Evolutionary conservation across 2,113 vertebrate species (phyloP).

Genomic region (Corythaixoides concolor): DNA sequence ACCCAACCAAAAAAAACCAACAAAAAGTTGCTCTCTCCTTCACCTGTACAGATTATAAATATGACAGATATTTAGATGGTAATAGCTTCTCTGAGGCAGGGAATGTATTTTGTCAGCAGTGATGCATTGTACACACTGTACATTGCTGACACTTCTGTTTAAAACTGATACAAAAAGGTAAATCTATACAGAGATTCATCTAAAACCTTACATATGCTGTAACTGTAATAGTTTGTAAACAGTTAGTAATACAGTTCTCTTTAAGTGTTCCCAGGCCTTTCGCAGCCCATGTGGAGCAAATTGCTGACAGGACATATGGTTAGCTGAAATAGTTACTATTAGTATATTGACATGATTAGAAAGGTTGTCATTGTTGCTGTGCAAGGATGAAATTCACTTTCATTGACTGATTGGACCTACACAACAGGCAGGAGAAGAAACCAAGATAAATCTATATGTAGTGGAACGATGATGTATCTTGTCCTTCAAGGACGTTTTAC

Average conservation of each 20-base stretch:
- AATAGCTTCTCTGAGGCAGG: neutral
- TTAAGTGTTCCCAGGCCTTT: neutral
- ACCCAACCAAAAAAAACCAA: neutral
- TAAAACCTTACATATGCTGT: neutral
- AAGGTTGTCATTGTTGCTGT: neutral
- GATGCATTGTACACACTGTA: neutral
- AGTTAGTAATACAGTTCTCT: neutral
- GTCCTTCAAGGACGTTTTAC: neutral
- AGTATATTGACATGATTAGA: conserved; percentile 1
- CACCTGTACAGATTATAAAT: neutral
- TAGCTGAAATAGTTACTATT: conserved; percentile 31
- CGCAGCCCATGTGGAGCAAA: neutral
- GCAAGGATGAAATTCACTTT: neutral
- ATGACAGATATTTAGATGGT: neutral
- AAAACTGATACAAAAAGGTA: neutral
- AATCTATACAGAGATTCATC: neutral
- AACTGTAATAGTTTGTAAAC: neutral
- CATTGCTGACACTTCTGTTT: neutral
- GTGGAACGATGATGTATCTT: neutral
- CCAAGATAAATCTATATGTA: neutral
- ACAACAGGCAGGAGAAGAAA: neutral
- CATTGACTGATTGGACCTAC: neutral
- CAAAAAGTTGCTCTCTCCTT: neutral
- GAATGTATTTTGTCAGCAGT: neutral
- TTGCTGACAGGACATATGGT: neutral